These are phyloP conservation scores for Anthoscopus minutus DNA, from an alignment of 2,113 vertebrate species.

Conservation along the genomic window DNA sequence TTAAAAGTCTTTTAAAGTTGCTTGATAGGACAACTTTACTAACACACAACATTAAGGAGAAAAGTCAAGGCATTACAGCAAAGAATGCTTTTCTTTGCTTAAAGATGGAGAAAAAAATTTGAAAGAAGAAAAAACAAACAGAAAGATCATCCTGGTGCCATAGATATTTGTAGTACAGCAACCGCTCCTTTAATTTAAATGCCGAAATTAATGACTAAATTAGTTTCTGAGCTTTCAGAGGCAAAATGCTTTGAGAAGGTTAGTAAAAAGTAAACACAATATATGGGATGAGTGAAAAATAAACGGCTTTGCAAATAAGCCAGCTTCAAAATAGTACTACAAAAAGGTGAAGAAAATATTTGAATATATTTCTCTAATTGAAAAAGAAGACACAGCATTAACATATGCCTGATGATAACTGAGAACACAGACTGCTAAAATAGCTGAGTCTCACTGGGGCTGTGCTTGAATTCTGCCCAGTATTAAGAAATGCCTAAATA, in stretches of 20 bases:
- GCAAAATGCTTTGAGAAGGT: background rate
- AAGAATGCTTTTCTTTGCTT: background rate
- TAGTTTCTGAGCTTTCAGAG: background rate
- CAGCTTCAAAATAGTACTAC: background rate
- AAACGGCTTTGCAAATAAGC: background rate
- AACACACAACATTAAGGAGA: background rate
- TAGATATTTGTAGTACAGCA: background rate
- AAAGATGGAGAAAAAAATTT: background rate
- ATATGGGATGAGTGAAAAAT: background rate
- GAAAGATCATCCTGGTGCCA: background rate
- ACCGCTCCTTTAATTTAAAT: background rate
- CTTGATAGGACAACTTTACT: background rate
- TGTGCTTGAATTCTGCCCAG: slow-evolving; percentile 16
- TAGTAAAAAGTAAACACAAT: background rate
- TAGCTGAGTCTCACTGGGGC: background rate
- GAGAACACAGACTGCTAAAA: background rate
- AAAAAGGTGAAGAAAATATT: background rate
- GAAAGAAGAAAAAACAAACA: background rate
- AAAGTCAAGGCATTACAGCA: background rate
- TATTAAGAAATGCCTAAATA: slow-evolving; percentile 30
- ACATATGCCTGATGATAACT: background rate
- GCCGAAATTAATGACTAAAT: background rate
- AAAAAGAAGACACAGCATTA: background rate
- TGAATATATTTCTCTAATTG: background rate
- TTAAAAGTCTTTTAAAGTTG: background rate